phyloP scores from a whole-genome alignment of 2,113 vertebrate species.

The Salvelinus sp. region DNA sequence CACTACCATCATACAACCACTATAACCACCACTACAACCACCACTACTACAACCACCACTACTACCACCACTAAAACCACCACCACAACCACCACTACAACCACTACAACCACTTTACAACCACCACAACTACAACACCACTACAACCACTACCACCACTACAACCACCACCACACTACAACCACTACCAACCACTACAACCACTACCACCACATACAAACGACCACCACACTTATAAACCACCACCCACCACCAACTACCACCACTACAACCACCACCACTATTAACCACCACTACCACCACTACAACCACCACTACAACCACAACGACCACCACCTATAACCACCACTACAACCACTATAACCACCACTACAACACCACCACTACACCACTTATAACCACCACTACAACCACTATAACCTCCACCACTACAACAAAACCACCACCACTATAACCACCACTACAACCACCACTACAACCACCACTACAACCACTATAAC shows the following conservation, averaged over 20 bases:
- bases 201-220: fast-evolving
- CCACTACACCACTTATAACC: too few relatives aligned
- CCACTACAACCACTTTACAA: fast-evolving
- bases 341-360: too few relatives aligned
- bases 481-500: fast-evolving
- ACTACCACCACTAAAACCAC: fast-evolving
- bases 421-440: too few relatives aligned
- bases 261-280: too few relatives aligned
- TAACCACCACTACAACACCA: fast-evolving
- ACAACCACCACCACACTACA: fast-evolving
- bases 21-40: too few relatives aligned
- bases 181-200: fast-evolving
- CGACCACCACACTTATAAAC: fast-evolving
- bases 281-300: fast-evolving
- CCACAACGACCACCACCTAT: too few relatives aligned
- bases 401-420: too few relatives aligned
- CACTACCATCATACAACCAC: fast-evolving
- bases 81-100: fast-evolving
- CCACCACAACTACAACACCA: fast-evolving
- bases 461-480: fast-evolving
- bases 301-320: fast-evolving
- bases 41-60: fast-evolving
- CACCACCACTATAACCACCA: too few relatives aligned
- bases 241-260: too few relatives aligned
- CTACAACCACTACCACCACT: fast-evolving